Evolutionary conservation across 2,113 vertebrate genomes (phyloP), one percentile per base, ranked within the genome.

Genomic region (Coracopsis vasa): DNA sequence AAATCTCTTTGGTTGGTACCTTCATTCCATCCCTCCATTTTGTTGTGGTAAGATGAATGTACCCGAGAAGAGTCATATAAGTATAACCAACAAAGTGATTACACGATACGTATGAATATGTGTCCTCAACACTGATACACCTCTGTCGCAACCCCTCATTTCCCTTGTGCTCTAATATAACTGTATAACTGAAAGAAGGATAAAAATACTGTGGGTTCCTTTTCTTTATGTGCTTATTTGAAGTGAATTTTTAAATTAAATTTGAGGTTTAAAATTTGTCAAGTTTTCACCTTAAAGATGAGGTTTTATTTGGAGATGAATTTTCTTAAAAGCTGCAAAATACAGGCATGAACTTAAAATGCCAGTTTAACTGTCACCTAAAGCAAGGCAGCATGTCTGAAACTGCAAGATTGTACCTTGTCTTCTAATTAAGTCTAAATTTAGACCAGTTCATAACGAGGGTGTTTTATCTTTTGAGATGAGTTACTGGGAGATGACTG

Each of bases 361-460:
- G 80, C 61, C 88, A 92, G 51, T 90, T 88, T 88, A 86, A 65
- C 62, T 92, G 69, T 94, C 79, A 86, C 74, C 66, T 83, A 62
- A 83, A 90, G 42, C 33, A 88, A 75, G 56, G 56, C 56, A 58
- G 11, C 69, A 83, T 80, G 72, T 93, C 69, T 96, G 56, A 90
- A 92, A 60, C 29, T 7, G 47, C 44, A 90, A 48, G 67, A 71
- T 78, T 90, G 87, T 91, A 88, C 67, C 69, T 90, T 4, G 1
- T 88, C 67, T 83, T 73, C 79, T 93, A 83, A 93, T 96, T 95
- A 94, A 79, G 51, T 95, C 90, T 95, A 92, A 96, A 88, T 96
- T 94, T 96, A 96, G 80, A 88, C 80, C 7, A 56, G 37, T 88
- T 95, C 0, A 23, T 90, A 92, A 88, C 5, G 13, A 51, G 74